These are phyloP conservation scores for Synergus japonicus DNA, from an alignment of 2,888 invertebrate genomes.

Conservation along the genomic window DNA sequence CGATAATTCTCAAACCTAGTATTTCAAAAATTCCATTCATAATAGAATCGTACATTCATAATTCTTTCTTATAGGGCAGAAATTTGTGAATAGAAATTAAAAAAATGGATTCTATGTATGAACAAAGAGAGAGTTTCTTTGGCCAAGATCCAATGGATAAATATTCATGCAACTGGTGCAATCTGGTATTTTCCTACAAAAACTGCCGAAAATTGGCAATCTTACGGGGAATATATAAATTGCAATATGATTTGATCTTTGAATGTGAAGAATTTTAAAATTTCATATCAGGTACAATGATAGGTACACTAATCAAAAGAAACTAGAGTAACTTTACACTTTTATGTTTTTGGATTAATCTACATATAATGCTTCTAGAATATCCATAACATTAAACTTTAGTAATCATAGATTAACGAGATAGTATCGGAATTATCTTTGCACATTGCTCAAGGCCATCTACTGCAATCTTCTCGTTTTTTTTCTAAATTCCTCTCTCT, in stretches of 20 bases:
- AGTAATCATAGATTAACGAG: neutral
- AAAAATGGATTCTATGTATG: neutral
- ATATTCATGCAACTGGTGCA: neutral
- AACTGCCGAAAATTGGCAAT: neutral
- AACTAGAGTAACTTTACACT: neutral
- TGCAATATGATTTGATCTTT: neutral
- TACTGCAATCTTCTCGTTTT: neutral
- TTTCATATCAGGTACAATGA: no score
- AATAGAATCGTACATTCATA: no score
- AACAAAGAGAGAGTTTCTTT: neutral
- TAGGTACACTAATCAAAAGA: no score
- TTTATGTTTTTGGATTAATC: neutral
- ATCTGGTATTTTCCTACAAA: neutral
- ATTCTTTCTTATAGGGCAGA: no score
- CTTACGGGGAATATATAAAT: no score
- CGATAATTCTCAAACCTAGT: neutral
- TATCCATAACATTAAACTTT: neutral
- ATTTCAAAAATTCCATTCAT: neutral
- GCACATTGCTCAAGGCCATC: neutral
- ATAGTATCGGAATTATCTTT: neutral
- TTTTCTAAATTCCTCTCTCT: constrained; percentile 3
- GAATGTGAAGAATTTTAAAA: no score
- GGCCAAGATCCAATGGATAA: neutral
- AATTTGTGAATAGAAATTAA: no score
- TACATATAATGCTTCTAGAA: neutral